These are phyloP conservation scores for Eurytoma adleriae DNA, from an alignment of 2,888 invertebrate species.

Conservation along the genomic window DNA sequence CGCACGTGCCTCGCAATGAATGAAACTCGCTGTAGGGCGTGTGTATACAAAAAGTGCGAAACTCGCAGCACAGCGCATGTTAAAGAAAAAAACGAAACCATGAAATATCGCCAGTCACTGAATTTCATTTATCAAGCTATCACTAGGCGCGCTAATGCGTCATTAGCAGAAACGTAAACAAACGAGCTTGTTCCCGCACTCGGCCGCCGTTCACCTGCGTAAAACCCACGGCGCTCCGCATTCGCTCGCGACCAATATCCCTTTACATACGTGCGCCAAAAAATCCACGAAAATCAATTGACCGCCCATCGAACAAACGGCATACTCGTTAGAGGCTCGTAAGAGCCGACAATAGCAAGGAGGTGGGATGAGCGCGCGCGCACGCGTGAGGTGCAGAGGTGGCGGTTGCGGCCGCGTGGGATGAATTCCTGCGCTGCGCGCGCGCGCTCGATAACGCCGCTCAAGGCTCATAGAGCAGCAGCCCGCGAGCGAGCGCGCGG, in stretches of 20 bases:
- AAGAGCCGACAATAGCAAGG: neutral
- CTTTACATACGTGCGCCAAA: neutral
- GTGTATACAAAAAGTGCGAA: neutral
- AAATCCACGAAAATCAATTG: too few species aligned
- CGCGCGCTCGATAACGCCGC: neutral
- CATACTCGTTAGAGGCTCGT: too few species aligned
- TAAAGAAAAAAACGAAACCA: constrained; percentile 4
- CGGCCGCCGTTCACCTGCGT: too few species aligned
- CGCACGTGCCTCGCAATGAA: constrained; percentile 21
- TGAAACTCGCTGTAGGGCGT: constrained; percentile 34
- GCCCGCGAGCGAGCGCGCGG: neutral
- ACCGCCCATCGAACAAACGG: too few species aligned
- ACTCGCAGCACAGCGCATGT: neutral
- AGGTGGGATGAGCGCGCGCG: neutral
- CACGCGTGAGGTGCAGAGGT: neutral
- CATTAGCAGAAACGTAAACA: constrained; percentile 16
- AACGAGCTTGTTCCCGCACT: neutral
- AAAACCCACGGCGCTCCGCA: neutral
- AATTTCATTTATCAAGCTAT: constrained; percentile 30
- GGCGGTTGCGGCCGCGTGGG: neutral
- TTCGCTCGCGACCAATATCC: neutral
- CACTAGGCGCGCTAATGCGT: constrained; percentile 14
- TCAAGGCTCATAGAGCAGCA: neutral
- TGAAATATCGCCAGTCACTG: constrained; percentile 29
- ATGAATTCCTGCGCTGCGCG: neutral